phyloP scores from a whole-genome alignment of 2,113 vertebrate genomes.

The Oxyura jamaicensis region DNA sequence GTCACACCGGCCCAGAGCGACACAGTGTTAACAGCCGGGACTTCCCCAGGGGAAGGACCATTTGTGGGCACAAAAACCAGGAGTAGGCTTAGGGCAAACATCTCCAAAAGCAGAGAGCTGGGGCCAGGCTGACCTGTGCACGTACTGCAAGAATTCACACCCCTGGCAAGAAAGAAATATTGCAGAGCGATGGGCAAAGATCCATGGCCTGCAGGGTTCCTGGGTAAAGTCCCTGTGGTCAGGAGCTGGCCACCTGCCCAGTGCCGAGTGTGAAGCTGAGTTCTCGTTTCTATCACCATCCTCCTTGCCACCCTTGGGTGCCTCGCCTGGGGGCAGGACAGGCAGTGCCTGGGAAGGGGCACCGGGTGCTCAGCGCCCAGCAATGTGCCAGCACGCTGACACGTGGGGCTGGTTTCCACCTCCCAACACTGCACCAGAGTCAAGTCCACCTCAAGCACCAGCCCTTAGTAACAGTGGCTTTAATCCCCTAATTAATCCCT shows the following conservation, averaged over 20 bases:
- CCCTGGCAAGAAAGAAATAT: background rate
- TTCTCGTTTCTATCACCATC: background rate
- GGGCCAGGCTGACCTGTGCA: background rate
- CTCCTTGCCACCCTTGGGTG: fast-evolving
- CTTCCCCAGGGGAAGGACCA: background rate
- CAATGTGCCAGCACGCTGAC: too few relatives aligned
- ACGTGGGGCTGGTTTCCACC: background rate
- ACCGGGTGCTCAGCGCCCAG: too few relatives aligned
- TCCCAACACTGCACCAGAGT: fast-evolving
- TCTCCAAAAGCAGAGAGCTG: background rate
- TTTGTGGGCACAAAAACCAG: background rate
- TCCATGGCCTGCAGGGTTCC: fast-evolving
- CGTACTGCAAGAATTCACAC: background rate
- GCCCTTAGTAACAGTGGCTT: background rate
- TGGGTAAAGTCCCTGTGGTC: background rate
- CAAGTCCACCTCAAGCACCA: background rate
- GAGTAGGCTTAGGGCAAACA: background rate
- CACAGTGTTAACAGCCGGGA: background rate
- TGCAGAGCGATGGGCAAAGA: background rate
- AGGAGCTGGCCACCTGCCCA: background rate
- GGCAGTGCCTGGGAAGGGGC: too few relatives aligned
- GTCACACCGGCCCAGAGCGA: background rate
- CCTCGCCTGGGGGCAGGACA: too few relatives aligned
- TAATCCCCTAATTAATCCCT: background rate
- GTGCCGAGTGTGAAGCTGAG: background rate